Conservation (phyloP, 2,113 vertebrate species). For the Ictalurus furcatus region DNA sequence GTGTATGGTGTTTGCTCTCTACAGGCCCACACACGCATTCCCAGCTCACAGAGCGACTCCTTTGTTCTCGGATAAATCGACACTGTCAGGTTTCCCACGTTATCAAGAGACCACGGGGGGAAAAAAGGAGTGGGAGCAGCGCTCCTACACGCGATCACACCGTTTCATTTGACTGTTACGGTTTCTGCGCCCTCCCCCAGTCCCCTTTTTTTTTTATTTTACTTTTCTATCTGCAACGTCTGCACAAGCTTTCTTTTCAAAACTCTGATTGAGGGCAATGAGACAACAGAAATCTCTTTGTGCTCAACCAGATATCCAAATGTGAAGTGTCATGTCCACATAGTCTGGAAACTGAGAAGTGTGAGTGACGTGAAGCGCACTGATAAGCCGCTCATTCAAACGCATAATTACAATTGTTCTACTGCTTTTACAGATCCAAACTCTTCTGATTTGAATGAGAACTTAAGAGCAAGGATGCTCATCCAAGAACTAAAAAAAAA, state of each 20-base stretch:
- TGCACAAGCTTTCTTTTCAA: constrained; percentile 43
- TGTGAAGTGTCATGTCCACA: constrained; percentile 15
- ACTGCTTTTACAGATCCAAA: constrained; percentile 20
- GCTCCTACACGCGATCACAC: constrained; percentile 64
- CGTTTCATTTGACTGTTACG: constrained; percentile 66
- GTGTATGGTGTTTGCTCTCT: constrained; percentile 71
- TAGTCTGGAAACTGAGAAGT: constrained; percentile 29
- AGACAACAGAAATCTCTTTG: constrained; percentile 43
- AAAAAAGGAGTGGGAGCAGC: constrained; percentile 66
- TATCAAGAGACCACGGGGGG: constrained; percentile 69
- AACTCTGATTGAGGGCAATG: constrained; percentile 55
- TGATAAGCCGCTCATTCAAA: constrained; percentile 41
- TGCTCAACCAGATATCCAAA: constrained; percentile 38
- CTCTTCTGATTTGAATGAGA: constrained; percentile 23
- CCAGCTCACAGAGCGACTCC: constrained; percentile 67
- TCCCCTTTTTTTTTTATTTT: constrained; percentile 55
- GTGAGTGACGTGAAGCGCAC: constrained; percentile 15
- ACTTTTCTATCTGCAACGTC: constrained; percentile 37
- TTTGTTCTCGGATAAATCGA: constrained; percentile 78
- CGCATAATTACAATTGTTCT: constrained; percentile 18
- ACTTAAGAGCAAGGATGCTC: constrained; percentile 1
- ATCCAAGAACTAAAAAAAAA: constrained; percentile 10
- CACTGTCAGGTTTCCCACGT: constrained; percentile 73
- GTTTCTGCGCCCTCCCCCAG: constrained; percentile 23
- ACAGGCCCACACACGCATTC: constrained; percentile 67